These are phyloP conservation scores for Diaphora mendica DNA, from an alignment of 2,888 invertebrate genomes.

Conservation along the genomic window DNA sequence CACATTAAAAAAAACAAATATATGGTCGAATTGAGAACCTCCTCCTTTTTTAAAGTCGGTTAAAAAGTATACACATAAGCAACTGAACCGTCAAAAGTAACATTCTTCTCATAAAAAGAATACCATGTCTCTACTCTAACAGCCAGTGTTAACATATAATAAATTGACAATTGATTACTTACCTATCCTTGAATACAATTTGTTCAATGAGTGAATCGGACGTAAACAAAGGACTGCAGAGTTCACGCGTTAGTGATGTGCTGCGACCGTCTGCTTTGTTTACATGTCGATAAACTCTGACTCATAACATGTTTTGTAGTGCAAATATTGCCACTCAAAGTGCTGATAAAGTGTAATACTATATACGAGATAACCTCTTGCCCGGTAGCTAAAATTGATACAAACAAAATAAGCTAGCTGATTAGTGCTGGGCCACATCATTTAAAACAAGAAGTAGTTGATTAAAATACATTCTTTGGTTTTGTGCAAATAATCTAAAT, in stretches of 20 bases:
- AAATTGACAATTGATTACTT: conserved; percentile 43
- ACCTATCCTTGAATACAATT: conserved; percentile 66
- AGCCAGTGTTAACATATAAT: conserved; percentile 13
- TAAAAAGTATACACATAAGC: not conserved
- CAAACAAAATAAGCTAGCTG: not conserved
- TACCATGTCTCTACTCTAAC: not conserved
- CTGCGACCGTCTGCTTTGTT: conserved; percentile 47
- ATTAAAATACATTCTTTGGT: not conserved
- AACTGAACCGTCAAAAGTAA: not conserved
- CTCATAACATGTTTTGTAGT: conserved; percentile 3
- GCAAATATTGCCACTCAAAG: conserved; percentile 6
- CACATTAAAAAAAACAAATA: no score
- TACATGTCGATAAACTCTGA: conserved; percentile 61
- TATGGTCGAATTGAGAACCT: no score
- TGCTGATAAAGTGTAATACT: conserved; percentile 10
- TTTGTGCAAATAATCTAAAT: not conserved
- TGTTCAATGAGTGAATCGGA: conserved; percentile 50
- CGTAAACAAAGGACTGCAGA: conserved; percentile 75
- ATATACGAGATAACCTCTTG: conserved; percentile 16
- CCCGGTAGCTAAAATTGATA: conserved; percentile 7
- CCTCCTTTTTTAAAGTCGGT: no score
- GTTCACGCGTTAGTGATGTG: conserved; percentile 67
- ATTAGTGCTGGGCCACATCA: not conserved
- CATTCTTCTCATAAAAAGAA: not conserved
- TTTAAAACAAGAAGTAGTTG: no score